phyloP scores from a whole-genome alignment of 2,888 invertebrate species.

The Falcaria lacertinaria region DNA sequence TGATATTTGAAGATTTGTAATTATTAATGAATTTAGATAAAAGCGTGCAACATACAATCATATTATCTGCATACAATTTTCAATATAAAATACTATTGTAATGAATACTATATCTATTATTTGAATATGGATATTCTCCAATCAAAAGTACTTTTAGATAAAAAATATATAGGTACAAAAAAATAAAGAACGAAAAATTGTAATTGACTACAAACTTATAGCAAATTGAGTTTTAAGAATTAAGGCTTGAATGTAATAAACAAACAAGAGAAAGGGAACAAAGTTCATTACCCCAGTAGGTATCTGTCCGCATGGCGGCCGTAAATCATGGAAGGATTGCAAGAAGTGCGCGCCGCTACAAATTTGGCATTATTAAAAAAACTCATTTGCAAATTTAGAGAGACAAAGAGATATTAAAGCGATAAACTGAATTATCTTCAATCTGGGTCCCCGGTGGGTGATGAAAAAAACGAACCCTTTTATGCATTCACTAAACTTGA shows the following conservation, averaged over 20 bases:
- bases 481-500: slow-evolving; percentile 37
- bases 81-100: no score
- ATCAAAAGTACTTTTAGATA: no score
- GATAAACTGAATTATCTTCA: slow-evolving; percentile 74
- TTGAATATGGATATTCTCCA: no score
- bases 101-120: no score
- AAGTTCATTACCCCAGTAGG: slow-evolving; percentile 50
- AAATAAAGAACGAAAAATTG: no score
- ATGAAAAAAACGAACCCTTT: slow-evolving; percentile 52
- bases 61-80: no score
- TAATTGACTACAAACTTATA: slow-evolving; percentile 8
- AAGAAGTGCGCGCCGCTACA: slow-evolving; percentile 44
- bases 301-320: slow-evolving; percentile 39
- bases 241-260: slow-evolving; percentile 40
- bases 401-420: slow-evolving; percentile 75
- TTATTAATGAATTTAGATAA: no score
- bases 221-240: slow-evolving; percentile 16
- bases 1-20: no score
- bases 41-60: no score
- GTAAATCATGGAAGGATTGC: slow-evolving; percentile 73
- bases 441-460: slow-evolving; percentile 47
- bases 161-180: no score
- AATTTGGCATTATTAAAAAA: slow-evolving; percentile 77
- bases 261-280: slow-evolving; percentile 30
- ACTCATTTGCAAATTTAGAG: slow-evolving; percentile 77